Percentiles rank a stretch among this genome's conserved stretches.
These are phyloP conservation scores for Megalops cyprinoides DNA, from an alignment of 2,797 vertebrate genomes.

Conservation along the genomic window DNA sequence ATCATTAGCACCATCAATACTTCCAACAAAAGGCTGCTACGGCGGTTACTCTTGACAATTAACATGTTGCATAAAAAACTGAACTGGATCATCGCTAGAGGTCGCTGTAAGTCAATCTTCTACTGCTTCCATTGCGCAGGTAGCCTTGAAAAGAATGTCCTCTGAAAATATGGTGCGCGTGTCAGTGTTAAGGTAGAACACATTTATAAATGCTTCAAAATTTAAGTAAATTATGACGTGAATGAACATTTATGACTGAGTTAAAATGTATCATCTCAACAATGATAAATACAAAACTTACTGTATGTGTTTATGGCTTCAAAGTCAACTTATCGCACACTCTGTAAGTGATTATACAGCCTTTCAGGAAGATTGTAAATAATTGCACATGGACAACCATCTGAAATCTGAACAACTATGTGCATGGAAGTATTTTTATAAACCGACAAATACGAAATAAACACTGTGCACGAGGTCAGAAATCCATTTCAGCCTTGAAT, in stretches of 20 bases:
- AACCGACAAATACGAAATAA: neutral
- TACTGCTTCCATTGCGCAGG: neutral
- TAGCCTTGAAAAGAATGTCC: too few species aligned
- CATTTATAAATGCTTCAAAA: too few species aligned
- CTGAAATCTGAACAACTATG: neutral
- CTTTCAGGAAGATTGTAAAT: neutral
- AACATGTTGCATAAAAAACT: neutral
- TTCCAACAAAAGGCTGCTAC: neutral
- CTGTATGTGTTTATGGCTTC: too few species aligned
- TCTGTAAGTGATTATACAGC: neutral
- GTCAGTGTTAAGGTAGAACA: too few species aligned
- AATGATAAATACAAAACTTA: too few species aligned
- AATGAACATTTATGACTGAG: too few species aligned
- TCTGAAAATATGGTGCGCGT: too few species aligned
- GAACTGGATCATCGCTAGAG: conserved; percentile 47
- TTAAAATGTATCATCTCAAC: too few species aligned
- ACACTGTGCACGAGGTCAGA: neutral
- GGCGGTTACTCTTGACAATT: neutral
- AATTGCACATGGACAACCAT: neutral
- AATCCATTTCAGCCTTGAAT: neutral
- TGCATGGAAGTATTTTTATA: neutral
- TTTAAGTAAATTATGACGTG: too few species aligned
- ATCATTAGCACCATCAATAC: neutral
- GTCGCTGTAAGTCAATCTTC: conserved; percentile 27
- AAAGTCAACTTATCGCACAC: neutral